These are phyloP conservation scores for Drosophila setosimentum DNA, from an alignment of 2,888 invertebrate species.

Conservation along the genomic window DNA sequence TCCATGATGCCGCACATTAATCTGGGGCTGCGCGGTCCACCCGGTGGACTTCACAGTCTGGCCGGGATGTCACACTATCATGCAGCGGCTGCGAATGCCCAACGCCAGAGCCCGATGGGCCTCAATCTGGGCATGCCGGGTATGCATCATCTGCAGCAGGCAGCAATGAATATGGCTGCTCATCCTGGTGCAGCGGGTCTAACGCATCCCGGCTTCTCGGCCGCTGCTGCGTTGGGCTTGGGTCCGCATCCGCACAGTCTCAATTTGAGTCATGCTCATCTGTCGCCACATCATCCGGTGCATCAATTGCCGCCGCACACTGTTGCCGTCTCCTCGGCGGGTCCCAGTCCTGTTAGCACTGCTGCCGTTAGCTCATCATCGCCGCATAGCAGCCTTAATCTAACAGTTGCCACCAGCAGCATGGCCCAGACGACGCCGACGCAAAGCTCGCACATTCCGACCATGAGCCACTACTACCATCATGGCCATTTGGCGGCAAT, in stretches of 20 bases:
- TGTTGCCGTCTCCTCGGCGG: slow-evolving; percentile 55
- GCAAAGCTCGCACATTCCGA: slow-evolving; percentile 82
- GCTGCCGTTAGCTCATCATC: slow-evolving; percentile 63
- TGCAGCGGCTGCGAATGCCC: slow-evolving; percentile 81
- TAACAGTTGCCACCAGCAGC: slow-evolving; percentile 73
- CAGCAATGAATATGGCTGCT: slow-evolving; percentile 77
- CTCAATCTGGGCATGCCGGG: slow-evolving; percentile 83
- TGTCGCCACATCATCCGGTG: slow-evolving; percentile 82
- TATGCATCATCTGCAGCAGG: slow-evolving; percentile 83
- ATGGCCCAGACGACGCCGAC: slow-evolving; percentile 69
- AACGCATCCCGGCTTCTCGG: slow-evolving; percentile 83
- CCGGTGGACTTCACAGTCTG: slow-evolving; percentile 81
- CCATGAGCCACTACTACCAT: slow-evolving; percentile 82
- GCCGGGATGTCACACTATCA: slow-evolving; percentile 84
- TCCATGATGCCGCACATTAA: slow-evolving; percentile 84
- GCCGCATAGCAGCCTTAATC: slow-evolving; percentile 80
- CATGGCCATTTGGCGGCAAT: slow-evolving; percentile 80
- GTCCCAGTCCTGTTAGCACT: slow-evolving; percentile 53
- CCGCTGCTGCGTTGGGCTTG: slow-evolving; percentile 81
- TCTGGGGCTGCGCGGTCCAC: slow-evolving; percentile 82
- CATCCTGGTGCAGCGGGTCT: slow-evolving; percentile 79
- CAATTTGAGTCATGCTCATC: slow-evolving; percentile 83
- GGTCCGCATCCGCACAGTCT: slow-evolving; percentile 83
- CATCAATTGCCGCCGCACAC: slow-evolving; percentile 83
- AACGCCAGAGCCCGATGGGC: slow-evolving; percentile 84